A percentile compares a stretch with the other conserved stretches of the same genome.
These are phyloP conservation scores for Eupithecia subfuscata DNA, from an alignment of 2,888 invertebrate genomes.

Conservation along the genomic window DNA sequence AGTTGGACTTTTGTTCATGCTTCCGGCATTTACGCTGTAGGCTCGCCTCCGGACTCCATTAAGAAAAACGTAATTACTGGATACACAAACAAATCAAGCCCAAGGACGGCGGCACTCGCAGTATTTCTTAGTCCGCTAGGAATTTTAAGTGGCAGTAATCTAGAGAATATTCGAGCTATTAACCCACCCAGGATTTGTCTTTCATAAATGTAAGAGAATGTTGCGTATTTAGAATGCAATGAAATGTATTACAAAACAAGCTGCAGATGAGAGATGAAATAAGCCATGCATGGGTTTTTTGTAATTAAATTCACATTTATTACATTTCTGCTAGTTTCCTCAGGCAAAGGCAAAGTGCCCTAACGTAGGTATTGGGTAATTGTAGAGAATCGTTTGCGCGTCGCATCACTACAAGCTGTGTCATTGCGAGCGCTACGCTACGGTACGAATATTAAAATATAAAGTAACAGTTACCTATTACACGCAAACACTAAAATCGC, in stretches of 20 bases:
- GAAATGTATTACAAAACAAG: constrained; percentile 28
- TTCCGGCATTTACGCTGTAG: constrained; percentile 48
- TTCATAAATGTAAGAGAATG: constrained; percentile 32
- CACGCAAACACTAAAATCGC: constrained; percentile 37
- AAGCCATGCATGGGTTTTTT: constrained; percentile 3
- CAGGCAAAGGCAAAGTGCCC: neutral
- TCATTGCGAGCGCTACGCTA: constrained; percentile 25
- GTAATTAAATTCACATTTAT: constrained; percentile 25
- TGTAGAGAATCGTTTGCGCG: neutral
- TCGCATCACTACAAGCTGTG: constrained; percentile 30
- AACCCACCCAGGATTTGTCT: constrained; percentile 42
- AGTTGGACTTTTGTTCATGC: constrained; percentile 42
- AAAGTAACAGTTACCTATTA: constrained; percentile 24
- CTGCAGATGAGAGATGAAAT: constrained; percentile 27
- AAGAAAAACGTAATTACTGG: constrained; percentile 64
- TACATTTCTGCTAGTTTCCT: constrained; percentile 12
- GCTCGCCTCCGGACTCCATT: constrained; percentile 52
- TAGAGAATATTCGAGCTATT: constrained; percentile 48
- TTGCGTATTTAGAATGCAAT: constrained; percentile 34
- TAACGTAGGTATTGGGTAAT: constrained; percentile 17
- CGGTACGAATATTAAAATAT: constrained; percentile 26
- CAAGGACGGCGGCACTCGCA: constrained; percentile 55
- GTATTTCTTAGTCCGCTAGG: constrained; percentile 62
- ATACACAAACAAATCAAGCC: constrained; percentile 66
- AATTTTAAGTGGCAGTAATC: constrained; percentile 73